A percentile compares a stretch with the other conserved stretches of the same genome.
These are phyloP conservation scores for Chaetodon trifasciatus DNA, from an alignment of 2,797 vertebrate species.

Conservation along the genomic window DNA sequence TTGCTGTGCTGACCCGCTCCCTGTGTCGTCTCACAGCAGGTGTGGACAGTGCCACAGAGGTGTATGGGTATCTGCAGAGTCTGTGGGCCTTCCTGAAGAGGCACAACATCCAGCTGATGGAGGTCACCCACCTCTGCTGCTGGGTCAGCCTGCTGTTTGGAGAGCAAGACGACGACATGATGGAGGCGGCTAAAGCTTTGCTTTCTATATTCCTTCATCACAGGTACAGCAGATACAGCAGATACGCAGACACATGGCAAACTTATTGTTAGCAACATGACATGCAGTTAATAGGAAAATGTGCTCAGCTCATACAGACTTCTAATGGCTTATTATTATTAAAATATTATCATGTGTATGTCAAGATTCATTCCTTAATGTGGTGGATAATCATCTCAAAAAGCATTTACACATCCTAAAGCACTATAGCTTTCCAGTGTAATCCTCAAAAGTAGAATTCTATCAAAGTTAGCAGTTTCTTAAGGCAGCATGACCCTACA, in stretches of 20 bases:
- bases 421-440: too few species aligned
- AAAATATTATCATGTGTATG: too few species aligned
- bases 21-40: conserved; percentile 46
- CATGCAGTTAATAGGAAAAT: not conserved
- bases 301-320: not conserved
- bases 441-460: too few species aligned
- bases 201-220: conserved; percentile 86
- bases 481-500: too few species aligned
- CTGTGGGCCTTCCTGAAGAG: conserved; percentile 85
- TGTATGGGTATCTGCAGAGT: conserved; percentile 54
- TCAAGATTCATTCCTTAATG: too few species aligned
- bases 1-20: not conserved
- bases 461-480: too few species aligned
- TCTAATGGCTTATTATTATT: too few species aligned
- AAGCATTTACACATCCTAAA: too few species aligned
- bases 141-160: conserved; percentile 90
- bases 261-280: not conserved
- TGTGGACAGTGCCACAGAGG: conserved; percentile 13
- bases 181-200: conserved; percentile 90
- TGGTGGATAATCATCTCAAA: too few species aligned
- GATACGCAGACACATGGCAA: too few species aligned
- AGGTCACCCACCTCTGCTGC: conserved; percentile 83
- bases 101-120: conserved; percentile 54
- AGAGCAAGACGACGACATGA: conserved; percentile 97
- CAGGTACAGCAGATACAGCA: conserved; percentile 51